These are phyloP conservation scores for Paramormyrops kingsleyae DNA, from an alignment of 2,113 vertebrate species.

Conservation along the genomic window DNA sequence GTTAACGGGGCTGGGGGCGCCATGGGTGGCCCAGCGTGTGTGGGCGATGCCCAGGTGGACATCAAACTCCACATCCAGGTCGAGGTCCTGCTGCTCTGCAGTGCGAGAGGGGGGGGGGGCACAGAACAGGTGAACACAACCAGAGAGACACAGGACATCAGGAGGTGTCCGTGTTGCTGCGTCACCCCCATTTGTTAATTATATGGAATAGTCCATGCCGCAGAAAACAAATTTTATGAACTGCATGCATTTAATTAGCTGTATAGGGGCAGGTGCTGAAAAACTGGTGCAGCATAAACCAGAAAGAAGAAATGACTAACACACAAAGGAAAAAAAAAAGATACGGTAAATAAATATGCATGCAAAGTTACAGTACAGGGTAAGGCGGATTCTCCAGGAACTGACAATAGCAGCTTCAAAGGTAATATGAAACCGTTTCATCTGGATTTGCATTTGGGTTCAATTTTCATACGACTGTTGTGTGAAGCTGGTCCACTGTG, in stretches of 20 bases:
- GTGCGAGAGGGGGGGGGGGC: neutral
- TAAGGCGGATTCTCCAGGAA: neutral
- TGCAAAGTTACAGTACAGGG: neutral
- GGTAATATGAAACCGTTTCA: neutral
- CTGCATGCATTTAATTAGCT: neutral
- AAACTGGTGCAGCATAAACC: neutral
- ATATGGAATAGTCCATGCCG: neutral
- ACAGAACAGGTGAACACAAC: neutral
- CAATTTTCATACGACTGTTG: neutral
- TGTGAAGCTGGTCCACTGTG: neutral
- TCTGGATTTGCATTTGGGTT: neutral
- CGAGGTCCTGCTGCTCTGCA: conserved; percentile 84
- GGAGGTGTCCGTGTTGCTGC: neutral
- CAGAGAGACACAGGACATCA: neutral
- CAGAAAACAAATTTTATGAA: neutral
- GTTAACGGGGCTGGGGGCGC: conserved; percentile 84
- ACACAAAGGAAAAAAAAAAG: neutral
- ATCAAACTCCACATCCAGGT: conserved; percentile 91
- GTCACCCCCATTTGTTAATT: neutral
- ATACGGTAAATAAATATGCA: neutral
- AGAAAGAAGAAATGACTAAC: neutral
- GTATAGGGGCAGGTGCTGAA: neutral
- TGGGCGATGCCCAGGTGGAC: conserved; percentile 94
- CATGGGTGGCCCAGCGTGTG: conserved; percentile 95
- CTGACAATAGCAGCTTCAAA: neutral